Percentiles rank a stretch among this genome's conserved stretches.
These are phyloP conservation scores for Apostichopus parvimensis DNA, from an alignment of 35 echinoderm and acorn worm genomes.

Conservation along the genomic window DNA sequence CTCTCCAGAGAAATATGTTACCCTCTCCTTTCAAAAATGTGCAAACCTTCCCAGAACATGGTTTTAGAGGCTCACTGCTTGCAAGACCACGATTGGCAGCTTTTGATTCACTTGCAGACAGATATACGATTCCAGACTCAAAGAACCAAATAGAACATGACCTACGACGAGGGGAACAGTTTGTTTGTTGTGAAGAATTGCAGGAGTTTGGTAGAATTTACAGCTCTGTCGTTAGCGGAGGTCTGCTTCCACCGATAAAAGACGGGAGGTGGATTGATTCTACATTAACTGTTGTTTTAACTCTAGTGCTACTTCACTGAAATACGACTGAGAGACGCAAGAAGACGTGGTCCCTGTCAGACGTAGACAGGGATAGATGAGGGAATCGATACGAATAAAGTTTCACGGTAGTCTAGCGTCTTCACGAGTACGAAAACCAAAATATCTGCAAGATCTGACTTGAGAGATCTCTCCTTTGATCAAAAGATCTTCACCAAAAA, in stretches of 20 bases:
- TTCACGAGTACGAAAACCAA: no score
- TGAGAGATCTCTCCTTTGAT: no score
- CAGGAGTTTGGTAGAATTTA: not conserved
- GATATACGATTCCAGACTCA: not conserved
- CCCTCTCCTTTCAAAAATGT: not conserved
- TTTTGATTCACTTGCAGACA: not conserved
- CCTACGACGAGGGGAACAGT: not conserved
- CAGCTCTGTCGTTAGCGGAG: not conserved
- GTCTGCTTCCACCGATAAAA: not conserved
- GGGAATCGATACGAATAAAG: no score
- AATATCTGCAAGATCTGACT: no score
- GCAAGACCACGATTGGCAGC: not conserved
- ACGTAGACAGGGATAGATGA: no score
- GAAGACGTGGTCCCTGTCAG: no score
- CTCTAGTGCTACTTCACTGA: not conserved
- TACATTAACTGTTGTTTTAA: not conserved
- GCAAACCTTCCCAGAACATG: not conserved
- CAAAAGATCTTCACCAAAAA: no score
- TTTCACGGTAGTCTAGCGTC: no score
- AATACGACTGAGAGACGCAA: not conserved
- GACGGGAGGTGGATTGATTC: not conserved
- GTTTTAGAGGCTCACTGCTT: no score
- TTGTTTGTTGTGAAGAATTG: slow-evolving; percentile 10
- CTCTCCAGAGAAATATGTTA: not conserved
- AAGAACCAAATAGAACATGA: not conserved